Evolutionary conservation across 2,113 vertebrate species (phyloP), one percentile per base, ranked within the genome.

Genomic region (Pogona vitticeps): DNA sequence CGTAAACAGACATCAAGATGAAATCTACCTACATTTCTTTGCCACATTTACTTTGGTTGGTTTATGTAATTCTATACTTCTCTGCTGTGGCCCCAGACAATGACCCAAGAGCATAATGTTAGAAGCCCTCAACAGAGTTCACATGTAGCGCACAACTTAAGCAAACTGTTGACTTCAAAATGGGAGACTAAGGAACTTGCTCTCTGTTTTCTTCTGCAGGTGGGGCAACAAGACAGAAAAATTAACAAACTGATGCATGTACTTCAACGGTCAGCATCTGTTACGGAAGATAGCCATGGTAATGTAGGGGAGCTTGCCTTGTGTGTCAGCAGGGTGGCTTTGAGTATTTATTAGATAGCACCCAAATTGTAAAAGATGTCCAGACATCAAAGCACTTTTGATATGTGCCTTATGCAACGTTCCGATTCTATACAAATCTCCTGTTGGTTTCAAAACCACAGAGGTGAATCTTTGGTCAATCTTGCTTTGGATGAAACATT

Each of bases 191-290:
- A 78, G 80, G 31, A 58, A 36, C 92, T 84, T 75, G 80, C 42
- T 86, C 90, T 92, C n/a, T 33, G n/a, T 88, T 91, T 91, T 33
- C 80, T 88, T 78, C 78, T 88, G 58, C 93, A 95, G 95, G 94
- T 88, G 84, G 92, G 31, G 77, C 31, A 0, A 46, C 91, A 80
- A 92, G 91, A 83, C 95, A 94, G 92, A 95, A 94, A 88, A 89
- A 65, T 90, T 82, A 81, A 81, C 67, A 76, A 65, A 10, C 65
- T 21, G 88, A 83, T 91, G 81, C 56, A 0, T 46, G 14, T 31
- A 10, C 61, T 85, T 89, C 88, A 85, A 36, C 80, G 71, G 88
- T 0, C 80, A 76, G 86, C 0, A 0, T 26, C 2, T 76, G 42
- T 70, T 68, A 15, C 0, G 31, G 58, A 83, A 83, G 71, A 72